These are phyloP conservation scores for Oryzias dopingdopingensis DNA, from an alignment of 2,797 vertebrate genomes.

Conservation along the genomic window DNA sequence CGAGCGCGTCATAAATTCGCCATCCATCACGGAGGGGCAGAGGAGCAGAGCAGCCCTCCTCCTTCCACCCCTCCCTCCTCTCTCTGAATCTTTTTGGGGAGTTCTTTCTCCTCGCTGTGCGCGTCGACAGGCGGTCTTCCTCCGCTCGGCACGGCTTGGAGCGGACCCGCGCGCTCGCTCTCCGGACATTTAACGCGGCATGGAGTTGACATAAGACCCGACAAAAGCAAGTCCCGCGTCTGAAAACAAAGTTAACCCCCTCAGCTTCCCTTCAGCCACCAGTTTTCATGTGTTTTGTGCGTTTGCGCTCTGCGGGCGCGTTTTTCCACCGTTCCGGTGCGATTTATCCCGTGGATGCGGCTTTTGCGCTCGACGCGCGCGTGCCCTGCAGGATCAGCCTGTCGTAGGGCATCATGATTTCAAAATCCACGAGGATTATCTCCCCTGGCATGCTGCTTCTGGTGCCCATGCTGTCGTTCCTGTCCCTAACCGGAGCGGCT, in stretches of 20 bases:
- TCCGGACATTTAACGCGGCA: slow-evolving; percentile 28
- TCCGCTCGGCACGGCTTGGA: slow-evolving; percentile 36
- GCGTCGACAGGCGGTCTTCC: slow-evolving; percentile 41
- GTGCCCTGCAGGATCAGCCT: slow-evolving; percentile 63
- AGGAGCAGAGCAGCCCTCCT: slow-evolving; percentile 5
- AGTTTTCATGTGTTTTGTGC: slow-evolving; percentile 66
- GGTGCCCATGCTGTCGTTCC: slow-evolving; percentile 64
- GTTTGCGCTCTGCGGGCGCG: slow-evolving; percentile 48
- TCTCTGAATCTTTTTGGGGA: slow-evolving; percentile 17
- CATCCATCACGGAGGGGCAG: slow-evolving; percentile 23
- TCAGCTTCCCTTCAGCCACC: not conserved
- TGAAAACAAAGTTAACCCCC: slow-evolving; percentile 25
- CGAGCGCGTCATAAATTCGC: slow-evolving; percentile 44
- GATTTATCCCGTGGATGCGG: slow-evolving; percentile 52
- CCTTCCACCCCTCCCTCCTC: not conserved
- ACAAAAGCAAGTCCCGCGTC: slow-evolving; percentile 3
- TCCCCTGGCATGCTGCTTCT: slow-evolving; percentile 67
- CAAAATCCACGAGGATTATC: slow-evolving; percentile 68
- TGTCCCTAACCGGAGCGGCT: slow-evolving; percentile 66
- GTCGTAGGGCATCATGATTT: slow-evolving; percentile 60
- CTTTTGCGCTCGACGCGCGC: slow-evolving; percentile 44
- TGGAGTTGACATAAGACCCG: slow-evolving; percentile 23
- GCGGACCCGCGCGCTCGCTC: slow-evolving; percentile 29
- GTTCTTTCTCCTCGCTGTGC: slow-evolving; percentile 33
- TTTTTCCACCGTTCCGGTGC: slow-evolving; percentile 23